Evolutionary conservation across 2,797 vertebrate genomes (phyloP).

Genomic region (Hoplostethus atlanticus): DNA sequence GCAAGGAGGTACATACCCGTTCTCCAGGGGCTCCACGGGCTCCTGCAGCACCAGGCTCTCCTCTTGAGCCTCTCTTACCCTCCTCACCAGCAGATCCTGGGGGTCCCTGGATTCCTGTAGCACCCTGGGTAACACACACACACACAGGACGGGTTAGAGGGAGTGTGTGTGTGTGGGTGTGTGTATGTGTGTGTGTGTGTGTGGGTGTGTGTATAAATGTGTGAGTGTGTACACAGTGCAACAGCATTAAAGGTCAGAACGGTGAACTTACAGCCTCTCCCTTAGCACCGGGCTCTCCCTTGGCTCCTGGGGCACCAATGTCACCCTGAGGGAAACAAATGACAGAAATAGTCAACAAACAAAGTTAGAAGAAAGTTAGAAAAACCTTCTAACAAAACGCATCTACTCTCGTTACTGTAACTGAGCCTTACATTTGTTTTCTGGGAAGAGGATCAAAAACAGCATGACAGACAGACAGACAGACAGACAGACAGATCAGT

Average conservation of each 20-base stretch:
- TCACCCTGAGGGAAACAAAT: constrained; percentile 88
- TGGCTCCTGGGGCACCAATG: constrained; percentile 90
- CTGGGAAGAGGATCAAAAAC: not conserved
- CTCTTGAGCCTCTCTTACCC: constrained; percentile 96
- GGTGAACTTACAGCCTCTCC: constrained; percentile 91
- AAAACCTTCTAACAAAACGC: too few relatives aligned
- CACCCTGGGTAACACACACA: constrained; percentile 83
- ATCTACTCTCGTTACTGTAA: too few relatives aligned
- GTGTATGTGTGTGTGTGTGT: not conserved
- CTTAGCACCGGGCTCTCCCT: constrained; percentile 94
- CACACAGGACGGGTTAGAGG: not conserved
- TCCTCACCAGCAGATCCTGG: constrained; percentile 94
- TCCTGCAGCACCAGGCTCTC: constrained; percentile 91
- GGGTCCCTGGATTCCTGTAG: constrained; percentile 89
- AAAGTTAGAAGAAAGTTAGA: too few relatives aligned
- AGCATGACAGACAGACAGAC: not conserved
- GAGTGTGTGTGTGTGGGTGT: not conserved
- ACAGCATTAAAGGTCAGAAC: not conserved
- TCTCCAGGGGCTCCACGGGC: constrained; percentile 91
- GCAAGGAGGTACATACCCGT: constrained; percentile 85
- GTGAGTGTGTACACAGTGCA: too few relatives aligned
- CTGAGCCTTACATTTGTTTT: too few relatives aligned
- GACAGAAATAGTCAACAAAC: constrained; percentile 12
- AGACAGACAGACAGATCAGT: too few relatives aligned
- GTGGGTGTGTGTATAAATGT: not conserved